Evolutionary conservation across 2,113 vertebrate species (phyloP).

Genomic region (Stegastes partitus): DNA sequence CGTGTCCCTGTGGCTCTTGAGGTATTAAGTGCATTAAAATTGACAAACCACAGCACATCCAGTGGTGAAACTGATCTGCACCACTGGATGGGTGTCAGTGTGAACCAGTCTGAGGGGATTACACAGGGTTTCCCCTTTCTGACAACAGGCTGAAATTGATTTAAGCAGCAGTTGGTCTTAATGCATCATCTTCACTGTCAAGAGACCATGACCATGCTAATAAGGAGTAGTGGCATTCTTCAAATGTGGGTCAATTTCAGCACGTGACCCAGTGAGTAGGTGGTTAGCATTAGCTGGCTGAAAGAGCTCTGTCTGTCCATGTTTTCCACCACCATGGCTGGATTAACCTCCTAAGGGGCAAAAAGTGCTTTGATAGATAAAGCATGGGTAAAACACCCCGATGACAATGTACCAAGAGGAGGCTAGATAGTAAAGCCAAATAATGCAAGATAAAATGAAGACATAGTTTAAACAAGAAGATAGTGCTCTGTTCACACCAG

Average conservation of each 20-base stretch:
- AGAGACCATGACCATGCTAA: neutral
- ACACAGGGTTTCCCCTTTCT: slow-evolving; percentile 23
- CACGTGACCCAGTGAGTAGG: neutral
- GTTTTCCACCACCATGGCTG: neutral
- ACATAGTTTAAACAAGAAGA: too few relatives aligned
- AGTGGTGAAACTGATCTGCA: slow-evolving; percentile 57
- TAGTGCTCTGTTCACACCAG: too few relatives aligned
- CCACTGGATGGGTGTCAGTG: slow-evolving; percentile 32
- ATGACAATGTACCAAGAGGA: too few relatives aligned
- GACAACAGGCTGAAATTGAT: slow-evolving; percentile 52
- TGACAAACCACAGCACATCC: slow-evolving; percentile 24
- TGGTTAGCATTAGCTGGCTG: neutral
- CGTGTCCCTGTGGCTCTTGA: slow-evolving; percentile 37
- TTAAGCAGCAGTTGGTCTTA: slow-evolving; percentile 50
- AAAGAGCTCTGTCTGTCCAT: neutral
- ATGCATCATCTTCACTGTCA: slow-evolving; percentile 44
- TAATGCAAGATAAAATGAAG: too few relatives aligned
- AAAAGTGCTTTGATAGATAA: neutral
- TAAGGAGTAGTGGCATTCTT: neutral
- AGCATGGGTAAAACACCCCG: too few relatives aligned
- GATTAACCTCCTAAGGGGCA: neutral
- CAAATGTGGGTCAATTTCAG: slow-evolving; percentile 13
- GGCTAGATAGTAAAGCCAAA: too few relatives aligned
- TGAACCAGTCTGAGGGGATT: slow-evolving; percentile 57
- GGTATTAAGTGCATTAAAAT: slow-evolving; percentile 38